Evolutionary conservation across 2,888 invertebrate species (phyloP), one percentile per base, ranked within the genome.

Genomic region (Meteorus cinctellus): DNA sequence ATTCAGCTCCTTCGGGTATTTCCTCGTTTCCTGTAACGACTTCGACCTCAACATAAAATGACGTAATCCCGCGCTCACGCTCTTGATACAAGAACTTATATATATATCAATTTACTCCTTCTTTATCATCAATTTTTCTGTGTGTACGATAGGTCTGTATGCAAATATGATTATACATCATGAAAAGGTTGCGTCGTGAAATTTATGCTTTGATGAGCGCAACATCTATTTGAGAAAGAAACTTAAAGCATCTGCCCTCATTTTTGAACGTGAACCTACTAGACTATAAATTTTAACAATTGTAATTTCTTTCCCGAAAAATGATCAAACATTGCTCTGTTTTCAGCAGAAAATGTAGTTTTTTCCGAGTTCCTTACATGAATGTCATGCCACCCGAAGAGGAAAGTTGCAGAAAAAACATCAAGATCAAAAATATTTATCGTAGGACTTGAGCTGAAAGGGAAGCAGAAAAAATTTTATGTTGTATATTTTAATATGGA

Each of bases 1-100:
- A 71, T 71, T 62, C 62, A 71, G 27, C 71, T 71, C 41, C 41
- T 71, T 45, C 16, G 27, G 27, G 19, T 45, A 59, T 10, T 59
- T 59, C 31, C 10, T 70, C 34, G 10, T 68, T 29, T 68, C 48
- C 48, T 45, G 12, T 55, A 69, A 69, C 69, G 69, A 69, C 31
- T 31, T 19, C 19, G 67, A 45, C 67, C 45, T 45, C 8, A n/a
- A 55, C 55, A 55, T 55, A 55, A 19, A 55, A 68, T 68, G 48
- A 29, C 29, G 24, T 45, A 24, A 45, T 66, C 66, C 41, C 48
- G 51, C 51, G 51, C 29, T 10, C 67, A 14, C 48, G 45, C 48
- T 68, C 68, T 68, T 27, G 45, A 16, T 55, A 5, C 2, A 8
- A 34, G 34, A 34, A 41, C 41, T 55, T 51, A 29, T 31, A 51